Conservation (phyloP, 2,113 vertebrate species). For the Plotosus lineatus region DNA sequence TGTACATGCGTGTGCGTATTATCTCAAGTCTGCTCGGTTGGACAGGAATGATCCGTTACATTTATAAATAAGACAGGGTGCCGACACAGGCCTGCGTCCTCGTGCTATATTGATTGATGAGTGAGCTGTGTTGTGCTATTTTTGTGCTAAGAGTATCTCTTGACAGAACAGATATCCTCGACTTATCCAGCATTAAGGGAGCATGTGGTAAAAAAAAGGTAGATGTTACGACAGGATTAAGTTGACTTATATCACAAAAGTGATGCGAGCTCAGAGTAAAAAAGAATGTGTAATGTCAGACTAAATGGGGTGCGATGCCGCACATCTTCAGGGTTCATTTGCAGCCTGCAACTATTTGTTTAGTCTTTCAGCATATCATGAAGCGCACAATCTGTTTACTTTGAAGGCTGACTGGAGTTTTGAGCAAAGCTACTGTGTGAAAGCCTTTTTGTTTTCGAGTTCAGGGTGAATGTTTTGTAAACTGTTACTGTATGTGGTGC, state of each 20-base stretch:
- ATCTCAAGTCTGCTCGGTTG: constrained; percentile 20
- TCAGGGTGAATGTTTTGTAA: neutral
- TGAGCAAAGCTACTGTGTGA: neutral
- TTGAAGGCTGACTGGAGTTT: neutral
- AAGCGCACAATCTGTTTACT: neutral
- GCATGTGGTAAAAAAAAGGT: constrained; percentile 55
- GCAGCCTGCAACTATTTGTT: neutral
- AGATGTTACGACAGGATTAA: constrained; percentile 66
- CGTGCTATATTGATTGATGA: constrained; percentile 75
- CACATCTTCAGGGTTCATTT: constrained; percentile 21
- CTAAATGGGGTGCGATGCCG: neutral
- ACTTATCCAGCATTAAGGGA: constrained; percentile 66
- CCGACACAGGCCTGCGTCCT: constrained; percentile 60
- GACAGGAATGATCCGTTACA: constrained; percentile 49
- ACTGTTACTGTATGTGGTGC: neutral
- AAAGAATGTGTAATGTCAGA: constrained; percentile 10
- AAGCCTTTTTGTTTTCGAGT: neutral
- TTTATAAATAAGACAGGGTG: constrained; percentile 37
- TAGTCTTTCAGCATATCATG: constrained; percentile 1
- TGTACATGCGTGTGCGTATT: constrained; percentile 4
- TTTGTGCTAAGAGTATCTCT: constrained; percentile 64
- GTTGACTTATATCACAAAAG: constrained; percentile 57
- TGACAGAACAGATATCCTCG: constrained; percentile 63
- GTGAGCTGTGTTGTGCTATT: constrained; percentile 67
- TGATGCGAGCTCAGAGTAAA: constrained; percentile 50